phyloP scores from a whole-genome alignment of 2,797 vertebrate species.

The Thalassophryne amazonica region DNA sequence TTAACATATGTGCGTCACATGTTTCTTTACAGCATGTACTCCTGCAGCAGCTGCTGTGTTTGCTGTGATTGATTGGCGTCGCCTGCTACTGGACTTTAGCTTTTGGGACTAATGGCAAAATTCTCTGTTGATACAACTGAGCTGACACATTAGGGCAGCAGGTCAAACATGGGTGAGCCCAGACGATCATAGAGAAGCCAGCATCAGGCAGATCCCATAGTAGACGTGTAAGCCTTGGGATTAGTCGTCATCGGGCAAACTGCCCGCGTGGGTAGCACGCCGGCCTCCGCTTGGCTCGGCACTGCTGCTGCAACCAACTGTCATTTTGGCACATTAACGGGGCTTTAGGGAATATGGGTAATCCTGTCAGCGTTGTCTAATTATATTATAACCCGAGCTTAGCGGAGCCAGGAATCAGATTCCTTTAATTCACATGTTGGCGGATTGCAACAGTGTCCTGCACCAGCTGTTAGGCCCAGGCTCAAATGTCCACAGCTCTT shows the following conservation, averaged over 20 bases:
- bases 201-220: conserved; percentile 47
- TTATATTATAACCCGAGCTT: conserved; percentile 62
- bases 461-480: conserved; percentile 52
- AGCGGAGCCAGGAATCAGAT: conserved; percentile 60
- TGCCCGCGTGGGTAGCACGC: conserved; percentile 28
- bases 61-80: conserved; percentile 18
- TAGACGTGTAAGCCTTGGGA: conserved; percentile 52
- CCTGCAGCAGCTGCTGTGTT: conserved; percentile 31
- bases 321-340: conserved; percentile 60
- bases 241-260: conserved; percentile 51
- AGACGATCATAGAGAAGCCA: conserved; percentile 30
- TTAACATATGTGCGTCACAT: conserved; percentile 49
- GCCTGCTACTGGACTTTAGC: conserved; percentile 8
- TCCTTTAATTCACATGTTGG: conserved; percentile 61
- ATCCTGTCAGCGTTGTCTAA: conserved; percentile 71
- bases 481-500: conserved; percentile 42
- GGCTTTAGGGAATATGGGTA: conserved; percentile 60
- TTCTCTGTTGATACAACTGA: neutral
- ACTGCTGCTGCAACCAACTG: conserved; percentile 58
- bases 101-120: conserved; percentile 12
- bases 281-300: conserved; percentile 14
- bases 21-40: conserved; percentile 38
- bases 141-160: conserved; percentile 10
- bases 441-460: conserved; percentile 47
- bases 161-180: conserved; percentile 29